phyloP scores from a whole-genome alignment of 2,888 invertebrate genomes.

The Apoderus coryli region DNA sequence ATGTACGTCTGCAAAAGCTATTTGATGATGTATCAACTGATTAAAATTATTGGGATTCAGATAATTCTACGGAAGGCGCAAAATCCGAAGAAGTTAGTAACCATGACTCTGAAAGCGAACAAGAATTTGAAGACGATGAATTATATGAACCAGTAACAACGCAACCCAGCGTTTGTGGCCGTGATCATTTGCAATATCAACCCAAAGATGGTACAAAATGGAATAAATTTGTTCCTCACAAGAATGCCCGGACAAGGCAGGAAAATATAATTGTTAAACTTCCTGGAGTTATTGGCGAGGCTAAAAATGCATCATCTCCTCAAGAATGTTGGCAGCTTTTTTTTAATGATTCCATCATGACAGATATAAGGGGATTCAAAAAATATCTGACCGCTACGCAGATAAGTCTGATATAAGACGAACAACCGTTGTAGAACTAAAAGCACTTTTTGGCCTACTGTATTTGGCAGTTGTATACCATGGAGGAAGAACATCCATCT shows the following conservation, averaged over 20 bases:
- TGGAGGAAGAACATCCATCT: conserved; percentile 14
- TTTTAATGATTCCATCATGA: conserved; percentile 5
- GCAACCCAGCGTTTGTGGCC: neutral
- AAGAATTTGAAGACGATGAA: conserved; percentile 3
- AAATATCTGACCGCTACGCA: conserved; percentile 3
- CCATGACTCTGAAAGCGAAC: conserved; percentile 5
- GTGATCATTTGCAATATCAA: conserved; percentile 5
- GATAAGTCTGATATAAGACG: conserved; percentile 8
- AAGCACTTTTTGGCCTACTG: no score
- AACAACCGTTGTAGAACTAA: conserved; percentile 5
- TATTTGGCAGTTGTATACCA: conserved; percentile 18
- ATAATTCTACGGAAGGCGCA: conserved; percentile 6
- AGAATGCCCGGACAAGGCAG: no score
- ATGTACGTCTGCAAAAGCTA: conserved; percentile 10
- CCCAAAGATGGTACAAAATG: conserved; percentile 9
- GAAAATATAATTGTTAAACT: no score
- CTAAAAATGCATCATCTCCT: conserved; percentile 6
- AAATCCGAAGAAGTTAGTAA: conserved; percentile 2
- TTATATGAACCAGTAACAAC: conserved; percentile 1
- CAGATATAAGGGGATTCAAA: conserved; percentile 3
- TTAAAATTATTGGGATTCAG: conserved; percentile 7
- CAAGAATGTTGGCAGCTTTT: conserved; percentile 7
- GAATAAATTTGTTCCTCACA: conserved; percentile 5
- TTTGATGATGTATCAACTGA: conserved; percentile 13
- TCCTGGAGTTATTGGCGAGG: no score